Percentiles rank a stretch among this genome's conserved stretches.
These are phyloP conservation scores for Slavum lentiscoides DNA, from an alignment of 2,888 invertebrate genomes.

Conservation along the genomic window DNA sequence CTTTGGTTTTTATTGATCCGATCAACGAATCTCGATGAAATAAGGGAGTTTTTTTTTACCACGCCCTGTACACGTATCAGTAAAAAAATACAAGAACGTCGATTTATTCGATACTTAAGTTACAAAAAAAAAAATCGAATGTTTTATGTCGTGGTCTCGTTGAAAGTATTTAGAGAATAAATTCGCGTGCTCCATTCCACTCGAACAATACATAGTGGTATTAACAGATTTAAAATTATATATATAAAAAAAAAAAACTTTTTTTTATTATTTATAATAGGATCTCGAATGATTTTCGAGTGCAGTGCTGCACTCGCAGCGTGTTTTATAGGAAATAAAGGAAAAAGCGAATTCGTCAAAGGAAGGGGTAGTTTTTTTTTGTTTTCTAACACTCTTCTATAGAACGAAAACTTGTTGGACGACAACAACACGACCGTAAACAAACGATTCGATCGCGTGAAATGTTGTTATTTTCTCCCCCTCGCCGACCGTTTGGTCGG, in stretches of 20 bases:
- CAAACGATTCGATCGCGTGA: slow-evolving; percentile 25
- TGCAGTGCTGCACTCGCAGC: background rate
- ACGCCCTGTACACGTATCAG: no score
- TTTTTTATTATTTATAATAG: background rate
- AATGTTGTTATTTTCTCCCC: slow-evolving; percentile 16
- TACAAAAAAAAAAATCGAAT: background rate
- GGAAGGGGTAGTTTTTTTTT: background rate
- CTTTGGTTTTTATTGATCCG: no score
- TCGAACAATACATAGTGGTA: no score
- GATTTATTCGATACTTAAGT: no score
- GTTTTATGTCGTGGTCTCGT: no score
- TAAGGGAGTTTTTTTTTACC: no score
- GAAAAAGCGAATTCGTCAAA: background rate
- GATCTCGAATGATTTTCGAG: background rate
- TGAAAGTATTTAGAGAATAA: no score
- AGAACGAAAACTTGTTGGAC: background rate
- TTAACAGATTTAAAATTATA: no score
- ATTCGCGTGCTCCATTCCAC: no score
- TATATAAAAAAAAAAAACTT: no score
- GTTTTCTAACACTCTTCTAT: background rate
- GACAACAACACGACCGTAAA: background rate
- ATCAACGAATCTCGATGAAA: no score
- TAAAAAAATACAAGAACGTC: no score
- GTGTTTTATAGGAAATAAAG: background rate
- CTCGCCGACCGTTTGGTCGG: background rate